Evolutionary conservation across 1,140 invertebrate genomes (phyloP).

Genomic region (Macrobrachium rosenbergii): DNA sequence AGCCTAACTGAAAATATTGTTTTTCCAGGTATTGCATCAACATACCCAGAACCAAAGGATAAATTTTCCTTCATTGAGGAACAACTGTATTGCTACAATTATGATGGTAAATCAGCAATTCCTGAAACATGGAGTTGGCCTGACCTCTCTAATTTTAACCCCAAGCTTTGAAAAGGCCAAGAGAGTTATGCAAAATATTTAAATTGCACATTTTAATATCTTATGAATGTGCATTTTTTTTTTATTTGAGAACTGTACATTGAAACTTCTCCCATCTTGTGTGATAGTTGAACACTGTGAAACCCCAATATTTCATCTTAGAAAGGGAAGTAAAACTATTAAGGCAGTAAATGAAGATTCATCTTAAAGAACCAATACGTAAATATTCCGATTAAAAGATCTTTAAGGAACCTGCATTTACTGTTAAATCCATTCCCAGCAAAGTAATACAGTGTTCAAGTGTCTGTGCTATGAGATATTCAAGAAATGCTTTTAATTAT

Average conservation of each 20-base stretch:
- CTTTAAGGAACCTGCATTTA: too few relatives aligned
- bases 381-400: too few relatives aligned
- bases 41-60: constrained; percentile 67
- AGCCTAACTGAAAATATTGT: neutral
- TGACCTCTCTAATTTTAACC: constrained; percentile 55
- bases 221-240: neutral
- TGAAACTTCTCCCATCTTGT: neutral
- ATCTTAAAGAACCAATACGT: too few relatives aligned
- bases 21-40: constrained; percentile 66
- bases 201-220: neutral
- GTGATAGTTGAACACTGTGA: too few relatives aligned
- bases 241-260: neutral
- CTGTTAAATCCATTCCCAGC: too few relatives aligned
- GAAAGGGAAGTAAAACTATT: too few relatives aligned
- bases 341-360: too few relatives aligned
- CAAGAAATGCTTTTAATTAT: too few relatives aligned
- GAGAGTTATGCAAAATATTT: neutral
- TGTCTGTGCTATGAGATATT: too few relatives aligned
- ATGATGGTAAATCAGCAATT: constrained; percentile 59
- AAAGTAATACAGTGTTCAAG: too few relatives aligned
- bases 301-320: too few relatives aligned
- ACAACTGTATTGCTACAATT: constrained; percentile 65
- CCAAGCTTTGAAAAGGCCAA: constrained; percentile 25
- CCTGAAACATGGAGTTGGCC: constrained; percentile 65
- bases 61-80: constrained; percentile 55